These are phyloP conservation scores for Cantharis lateralis DNA, from an alignment of 2,888 invertebrate genomes.

Conservation along the genomic window DNA sequence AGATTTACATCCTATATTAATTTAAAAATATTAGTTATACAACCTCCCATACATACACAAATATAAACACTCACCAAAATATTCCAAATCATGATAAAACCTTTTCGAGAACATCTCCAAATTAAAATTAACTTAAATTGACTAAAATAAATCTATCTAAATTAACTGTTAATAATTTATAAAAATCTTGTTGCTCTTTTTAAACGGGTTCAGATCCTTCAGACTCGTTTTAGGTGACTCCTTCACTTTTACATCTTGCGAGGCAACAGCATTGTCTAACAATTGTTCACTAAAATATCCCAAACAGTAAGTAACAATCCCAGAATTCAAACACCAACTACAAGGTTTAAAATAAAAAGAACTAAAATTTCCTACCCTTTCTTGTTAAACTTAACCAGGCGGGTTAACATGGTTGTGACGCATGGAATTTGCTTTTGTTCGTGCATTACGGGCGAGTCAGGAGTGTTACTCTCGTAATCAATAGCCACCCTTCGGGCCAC, in stretches of 20 bases:
- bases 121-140: background rate
- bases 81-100: background rate
- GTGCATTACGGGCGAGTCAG: constrained; percentile 78
- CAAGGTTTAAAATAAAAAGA: background rate
- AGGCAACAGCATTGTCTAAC: background rate
- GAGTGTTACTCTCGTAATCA: constrained; percentile 89
- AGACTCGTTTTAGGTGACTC: background rate
- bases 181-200: background rate
- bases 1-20: background rate
- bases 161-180: background rate
- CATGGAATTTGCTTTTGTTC: constrained; percentile 93
- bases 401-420: constrained; percentile 87
- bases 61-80: background rate
- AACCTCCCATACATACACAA: background rate
- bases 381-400: constrained; percentile 71
- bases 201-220: background rate
- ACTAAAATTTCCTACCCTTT: constrained; percentile 7
- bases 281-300: background rate
- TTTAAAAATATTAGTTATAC: background rate
- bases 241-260: background rate
- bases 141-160: background rate
- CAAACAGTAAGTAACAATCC: background rate
- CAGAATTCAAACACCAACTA: background rate
- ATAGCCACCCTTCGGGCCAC: constrained; percentile 84
- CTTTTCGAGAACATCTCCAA: background rate